Percentiles rank a stretch among this genome's conserved stretches.
These are phyloP conservation scores for Criorhina ranunculi DNA, from an alignment of 2,888 invertebrate genomes.

Conservation along the genomic window DNA sequence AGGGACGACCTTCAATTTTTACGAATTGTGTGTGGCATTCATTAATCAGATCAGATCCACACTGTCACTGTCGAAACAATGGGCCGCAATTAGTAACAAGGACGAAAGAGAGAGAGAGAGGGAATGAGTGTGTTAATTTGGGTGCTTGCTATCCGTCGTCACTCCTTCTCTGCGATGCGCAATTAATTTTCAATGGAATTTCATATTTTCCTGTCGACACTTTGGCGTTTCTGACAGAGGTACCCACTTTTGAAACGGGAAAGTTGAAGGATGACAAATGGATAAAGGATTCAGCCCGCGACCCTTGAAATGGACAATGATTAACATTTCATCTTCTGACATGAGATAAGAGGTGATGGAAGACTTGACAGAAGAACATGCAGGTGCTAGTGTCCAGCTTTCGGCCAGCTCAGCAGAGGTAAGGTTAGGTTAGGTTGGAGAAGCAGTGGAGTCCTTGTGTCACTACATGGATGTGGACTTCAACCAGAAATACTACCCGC, in stretches of 20 bases:
- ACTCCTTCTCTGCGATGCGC: not conserved
- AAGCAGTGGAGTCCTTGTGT: too few species aligned
- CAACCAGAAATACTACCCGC: too few species aligned
- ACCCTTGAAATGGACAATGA: too few species aligned
- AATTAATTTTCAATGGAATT: conserved; percentile 29
- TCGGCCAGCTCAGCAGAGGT: too few species aligned
- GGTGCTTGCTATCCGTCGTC: not conserved
- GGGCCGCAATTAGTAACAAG: conserved; percentile 20
- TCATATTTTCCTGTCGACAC: not conserved
- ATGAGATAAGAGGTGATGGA: too few species aligned
- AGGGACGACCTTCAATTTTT: conserved; percentile 8
- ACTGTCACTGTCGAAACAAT: conserved; percentile 30
- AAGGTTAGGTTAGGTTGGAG: too few species aligned
- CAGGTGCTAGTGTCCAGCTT: too few species aligned
- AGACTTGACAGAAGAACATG: too few species aligned
- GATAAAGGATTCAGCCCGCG: too few species aligned
- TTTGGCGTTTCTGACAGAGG: not conserved
- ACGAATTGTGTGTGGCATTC: conserved; percentile 1
- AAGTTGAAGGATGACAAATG: too few species aligned
- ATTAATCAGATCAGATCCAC: conserved; percentile 38
- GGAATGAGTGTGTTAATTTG: conserved; percentile 36
- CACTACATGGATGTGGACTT: too few species aligned
- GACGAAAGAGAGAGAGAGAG: not conserved
- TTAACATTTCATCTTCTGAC: too few species aligned
- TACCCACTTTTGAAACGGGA: not conserved